Percentiles rank a stretch among this genome's conserved stretches.
phyloP scores from a whole-genome alignment of 2,888 invertebrate genomes.

The Meloe dianella region DNA sequence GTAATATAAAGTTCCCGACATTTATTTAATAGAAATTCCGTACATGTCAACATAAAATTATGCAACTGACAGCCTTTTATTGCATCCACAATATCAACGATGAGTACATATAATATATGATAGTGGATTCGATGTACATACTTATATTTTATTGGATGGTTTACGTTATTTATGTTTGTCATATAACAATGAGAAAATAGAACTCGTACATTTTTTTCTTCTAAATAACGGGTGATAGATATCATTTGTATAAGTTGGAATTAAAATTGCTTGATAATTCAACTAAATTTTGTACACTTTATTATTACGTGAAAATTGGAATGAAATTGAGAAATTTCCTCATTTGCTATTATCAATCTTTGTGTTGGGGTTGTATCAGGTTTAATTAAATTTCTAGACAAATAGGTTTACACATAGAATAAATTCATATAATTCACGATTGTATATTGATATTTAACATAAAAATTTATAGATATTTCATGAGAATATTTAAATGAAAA shows the following conservation, averaged over 20 bases:
- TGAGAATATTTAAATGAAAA: neutral
- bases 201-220: neutral
- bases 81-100: slow-evolving; percentile 7
- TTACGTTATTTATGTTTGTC: neutral
- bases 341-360: slow-evolving; percentile 7
- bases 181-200: neutral
- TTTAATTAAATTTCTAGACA: slow-evolving; percentile 9
- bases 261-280: neutral
- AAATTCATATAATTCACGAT: neutral
- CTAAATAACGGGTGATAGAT: neutral
- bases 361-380: neutral
- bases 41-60: slow-evolving; percentile 29
- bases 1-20: too few relatives aligned
- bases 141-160: neutral
- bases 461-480: neutral
- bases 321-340: neutral
- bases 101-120: neutral
- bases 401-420: neutral
- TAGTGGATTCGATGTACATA: neutral
- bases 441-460: neutral
- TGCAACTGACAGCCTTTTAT: slow-evolving; percentile 16
- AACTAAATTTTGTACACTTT: neutral
- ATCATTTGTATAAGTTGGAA: neutral
- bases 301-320: neutral
- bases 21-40: slow-evolving; percentile 32